A percentile compares a stretch with the other conserved stretches of the same genome.
Conservation (phyloP, 1,140 invertebrate genomes). For the Sarcophaga peregrina region DNA sequence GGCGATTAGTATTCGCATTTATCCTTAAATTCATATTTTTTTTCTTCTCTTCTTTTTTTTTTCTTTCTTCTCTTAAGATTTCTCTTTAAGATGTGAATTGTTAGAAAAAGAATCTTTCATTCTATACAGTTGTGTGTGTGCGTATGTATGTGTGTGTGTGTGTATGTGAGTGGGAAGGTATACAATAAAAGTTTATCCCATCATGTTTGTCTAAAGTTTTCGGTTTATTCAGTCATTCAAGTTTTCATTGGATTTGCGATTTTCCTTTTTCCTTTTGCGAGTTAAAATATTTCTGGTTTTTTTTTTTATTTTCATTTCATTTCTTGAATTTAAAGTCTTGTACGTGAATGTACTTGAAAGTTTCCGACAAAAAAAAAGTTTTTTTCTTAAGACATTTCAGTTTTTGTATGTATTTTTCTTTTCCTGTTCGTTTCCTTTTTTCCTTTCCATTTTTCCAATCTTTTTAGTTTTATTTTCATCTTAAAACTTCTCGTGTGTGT, state of each 20-base stretch:
- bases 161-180: not conserved
- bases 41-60: constrained; percentile 6
- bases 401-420: not conserved
- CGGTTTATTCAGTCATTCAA: constrained; percentile 18
- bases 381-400: constrained; percentile 24
- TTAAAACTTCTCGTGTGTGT: constrained; percentile 31
- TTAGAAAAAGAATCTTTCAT: not conserved
- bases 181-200: not conserved
- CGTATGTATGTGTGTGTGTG: not conserved
- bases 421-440: not conserved
- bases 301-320: not conserved
- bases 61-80: not conserved
- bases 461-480: not conserved
- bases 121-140: not conserved
- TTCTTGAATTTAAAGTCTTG: not conserved
- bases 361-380: constrained; percentile 5
- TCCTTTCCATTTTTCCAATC: not conserved
- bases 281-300: not conserved
- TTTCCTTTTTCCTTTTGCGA: not conserved
- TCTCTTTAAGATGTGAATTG: not conserved
- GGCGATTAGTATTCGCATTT: constrained; percentile 28
- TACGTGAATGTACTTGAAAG: constrained; percentile 38
- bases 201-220: constrained; percentile 33
- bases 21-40: constrained; percentile 1
- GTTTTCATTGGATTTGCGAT: constrained; percentile 25